Evolutionary conservation across 2,888 invertebrate species (phyloP).

Genomic region (Smittia sp.): DNA sequence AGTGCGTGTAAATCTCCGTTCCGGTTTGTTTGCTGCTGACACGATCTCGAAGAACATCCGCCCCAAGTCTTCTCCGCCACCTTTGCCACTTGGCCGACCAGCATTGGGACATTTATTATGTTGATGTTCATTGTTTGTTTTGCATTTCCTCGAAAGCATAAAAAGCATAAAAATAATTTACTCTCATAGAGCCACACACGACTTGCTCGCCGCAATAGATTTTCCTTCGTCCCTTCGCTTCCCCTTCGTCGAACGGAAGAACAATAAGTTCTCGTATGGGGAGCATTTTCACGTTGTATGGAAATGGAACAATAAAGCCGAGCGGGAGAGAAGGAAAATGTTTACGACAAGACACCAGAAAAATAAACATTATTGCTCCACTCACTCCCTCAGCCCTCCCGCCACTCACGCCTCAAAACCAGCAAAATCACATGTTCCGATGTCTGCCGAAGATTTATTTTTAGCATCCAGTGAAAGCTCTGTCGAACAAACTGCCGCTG

Average conservation of each 20-base stretch:
- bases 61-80: background rate
- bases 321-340: background rate
- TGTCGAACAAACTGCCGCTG: background rate
- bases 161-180: conserved; percentile 27
- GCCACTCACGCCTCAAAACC: background rate
- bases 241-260: background rate
- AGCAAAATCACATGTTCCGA: background rate
- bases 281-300: background rate
- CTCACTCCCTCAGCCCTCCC: background rate
- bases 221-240: background rate
- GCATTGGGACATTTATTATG: conserved; percentile 3
- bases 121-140: conserved; percentile 31
- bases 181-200: background rate
- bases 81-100: background rate
- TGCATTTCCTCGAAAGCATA: background rate
- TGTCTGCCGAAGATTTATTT: conserved; percentile 25
- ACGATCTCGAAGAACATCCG: background rate
- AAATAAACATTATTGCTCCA: conserved; percentile 13
- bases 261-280: background rate
- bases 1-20: background rate
- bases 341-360: conserved; percentile 11
- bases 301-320: conserved; percentile 9
- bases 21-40: background rate
- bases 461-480: background rate
- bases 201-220: background rate